Evolutionary conservation across 2,888 invertebrate genomes (phyloP), one percentile per base, ranked within the genome.

Genomic region (Smittia sp.): DNA sequence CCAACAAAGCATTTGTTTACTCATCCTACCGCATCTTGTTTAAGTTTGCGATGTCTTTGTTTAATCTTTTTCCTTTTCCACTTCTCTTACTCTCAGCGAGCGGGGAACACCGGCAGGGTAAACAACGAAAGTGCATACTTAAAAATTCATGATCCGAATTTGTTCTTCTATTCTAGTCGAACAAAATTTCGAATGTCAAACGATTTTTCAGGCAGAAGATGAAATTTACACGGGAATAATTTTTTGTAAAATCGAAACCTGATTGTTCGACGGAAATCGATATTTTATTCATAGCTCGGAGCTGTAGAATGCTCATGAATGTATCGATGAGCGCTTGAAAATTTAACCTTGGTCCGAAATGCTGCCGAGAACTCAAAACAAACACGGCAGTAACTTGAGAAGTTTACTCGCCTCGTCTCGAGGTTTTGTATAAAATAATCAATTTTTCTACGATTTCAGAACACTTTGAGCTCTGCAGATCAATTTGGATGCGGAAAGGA

Each of bases 101-200:
- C 1, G 25, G n/a, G 15, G n/a, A 15, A 27, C 20, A 24, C 63
- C n/a, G 27, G 27, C n/a, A 27, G n/a, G 22, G 25, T 24, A 27
- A 11, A 20, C 7, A 63, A 63, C 63, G 20, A 63, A 63, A 62
- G 72, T 72, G 52, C 72, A 62, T 72, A 72, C 72, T 72, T 72
- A 72, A 72, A 72, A 72, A 72, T 72, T 72, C 52, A 72, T 72
- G 54, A 72, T 72, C 62, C 54, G 54, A 46, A 52, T 54, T 69
- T 69, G 52, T 52, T 63, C 32, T 32, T 32, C 32, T 32, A 32
- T 32, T 32, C 32, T 32, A 3, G 32, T 32, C 32, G 32, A 32
- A 9, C 3, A 9, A 9, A 32, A 6, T 32, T 9, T 3, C 9
- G 9, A 32, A 32, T 32, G 32, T 32, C 32, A 32, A 32, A 32